These are phyloP conservation scores for Coecobrya sp. DNA, from an alignment of 2,888 invertebrate genomes.

Conservation along the genomic window DNA sequence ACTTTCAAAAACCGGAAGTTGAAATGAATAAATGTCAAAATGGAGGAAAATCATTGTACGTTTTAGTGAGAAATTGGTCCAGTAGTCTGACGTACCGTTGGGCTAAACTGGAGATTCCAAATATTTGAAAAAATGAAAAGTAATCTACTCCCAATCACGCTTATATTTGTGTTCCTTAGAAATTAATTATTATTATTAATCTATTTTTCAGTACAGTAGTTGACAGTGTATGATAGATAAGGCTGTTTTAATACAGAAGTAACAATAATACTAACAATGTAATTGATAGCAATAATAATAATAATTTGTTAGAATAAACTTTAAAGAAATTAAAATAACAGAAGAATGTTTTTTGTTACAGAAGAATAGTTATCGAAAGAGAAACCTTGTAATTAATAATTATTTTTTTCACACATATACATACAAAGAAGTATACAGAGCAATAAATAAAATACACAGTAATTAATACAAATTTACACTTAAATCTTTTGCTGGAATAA, in stretches of 20 bases:
- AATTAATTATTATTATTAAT: slow-evolving; percentile 13
- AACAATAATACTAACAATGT: slow-evolving; percentile 2
- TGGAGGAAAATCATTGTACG: slow-evolving; percentile 34
- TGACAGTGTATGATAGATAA: slow-evolving; percentile 38
- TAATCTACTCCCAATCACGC: background rate
- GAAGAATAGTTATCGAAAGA: background rate
- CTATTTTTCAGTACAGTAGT: slow-evolving; percentile 41
- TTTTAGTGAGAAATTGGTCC: slow-evolving; percentile 78
- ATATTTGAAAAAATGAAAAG: background rate
- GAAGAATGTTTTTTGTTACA: background rate
- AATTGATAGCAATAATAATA: background rate
- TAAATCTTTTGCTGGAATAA: background rate
- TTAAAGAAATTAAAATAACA: background rate
- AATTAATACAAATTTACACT: slow-evolving; percentile 14
- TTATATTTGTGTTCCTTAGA: background rate
- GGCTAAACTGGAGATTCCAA: slow-evolving; percentile 69
- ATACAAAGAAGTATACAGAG: slow-evolving; percentile 24
- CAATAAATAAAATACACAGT: slow-evolving; percentile 39
- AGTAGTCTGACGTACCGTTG: slow-evolving; percentile 69
- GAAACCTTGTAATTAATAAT: background rate
- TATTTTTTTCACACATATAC: background rate
- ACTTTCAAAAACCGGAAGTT: background rate
- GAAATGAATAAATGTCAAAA: no score
- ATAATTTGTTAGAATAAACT: background rate
- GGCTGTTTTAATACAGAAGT: slow-evolving; percentile 42